Percentiles rank a stretch among this genome's conserved stretches.
Evolutionary conservation across 2,888 invertebrate species (phyloP).

Genomic region (Drosophila anomalata): DNA sequence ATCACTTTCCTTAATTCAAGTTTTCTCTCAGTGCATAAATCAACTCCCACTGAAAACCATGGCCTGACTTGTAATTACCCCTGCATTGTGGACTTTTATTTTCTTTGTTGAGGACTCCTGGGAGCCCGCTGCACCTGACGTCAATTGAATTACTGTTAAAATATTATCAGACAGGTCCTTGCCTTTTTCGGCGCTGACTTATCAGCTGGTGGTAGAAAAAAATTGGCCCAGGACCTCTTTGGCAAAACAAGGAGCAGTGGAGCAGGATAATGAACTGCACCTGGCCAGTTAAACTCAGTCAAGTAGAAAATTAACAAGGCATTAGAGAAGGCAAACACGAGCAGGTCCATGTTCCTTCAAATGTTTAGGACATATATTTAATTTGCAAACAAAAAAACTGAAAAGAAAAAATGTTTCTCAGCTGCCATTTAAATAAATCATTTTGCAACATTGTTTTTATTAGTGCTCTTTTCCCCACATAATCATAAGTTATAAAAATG

Average conservation of each 20-base stretch:
- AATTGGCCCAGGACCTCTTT: not conserved
- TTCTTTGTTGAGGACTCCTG: slow-evolving; percentile 31
- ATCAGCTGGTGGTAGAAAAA: slow-evolving; percentile 10
- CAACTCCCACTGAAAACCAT: slow-evolving; percentile 45
- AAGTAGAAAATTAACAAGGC: slow-evolving; percentile 30
- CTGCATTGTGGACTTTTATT: slow-evolving; percentile 69
- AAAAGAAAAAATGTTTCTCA: not conserved
- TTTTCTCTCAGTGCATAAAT: slow-evolving; percentile 7
- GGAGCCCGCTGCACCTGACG: slow-evolving; percentile 25
- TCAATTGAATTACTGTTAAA: slow-evolving; percentile 72
- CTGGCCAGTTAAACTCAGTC: slow-evolving; percentile 17
- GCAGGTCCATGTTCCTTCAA: not conserved
- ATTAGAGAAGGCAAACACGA: not conserved
- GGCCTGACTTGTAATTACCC: slow-evolving; percentile 67
- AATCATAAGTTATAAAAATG: slow-evolving; percentile 12
- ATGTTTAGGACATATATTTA: not conserved
- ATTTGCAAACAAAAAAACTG: not conserved
- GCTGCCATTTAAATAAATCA: not conserved
- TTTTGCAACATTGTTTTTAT: slow-evolving; percentile 2
- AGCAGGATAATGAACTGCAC: slow-evolving; percentile 18
- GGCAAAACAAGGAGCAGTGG: not conserved
- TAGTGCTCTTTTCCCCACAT: slow-evolving; percentile 6
- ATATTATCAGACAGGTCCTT: slow-evolving; percentile 57
- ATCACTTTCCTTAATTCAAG: not conserved
- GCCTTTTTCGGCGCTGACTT: slow-evolving; percentile 30